phyloP scores from a whole-genome alignment of 2,113 vertebrate species.

The Esox niger region DNA sequence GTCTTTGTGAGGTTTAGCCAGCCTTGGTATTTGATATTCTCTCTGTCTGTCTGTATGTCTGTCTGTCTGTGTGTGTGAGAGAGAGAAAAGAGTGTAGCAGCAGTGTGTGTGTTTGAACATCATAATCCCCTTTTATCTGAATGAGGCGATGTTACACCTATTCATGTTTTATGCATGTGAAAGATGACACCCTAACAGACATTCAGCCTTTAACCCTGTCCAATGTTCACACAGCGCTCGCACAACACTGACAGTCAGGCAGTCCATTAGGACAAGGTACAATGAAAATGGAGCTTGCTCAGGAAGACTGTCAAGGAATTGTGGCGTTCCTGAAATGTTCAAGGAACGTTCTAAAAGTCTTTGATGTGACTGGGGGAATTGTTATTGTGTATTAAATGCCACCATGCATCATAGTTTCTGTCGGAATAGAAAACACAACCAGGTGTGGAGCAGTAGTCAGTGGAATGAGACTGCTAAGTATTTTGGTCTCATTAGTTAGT shows the following conservation, averaged over 20 bases:
- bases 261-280: not conserved
- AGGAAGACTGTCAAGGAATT: too few relatives aligned
- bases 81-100: slow-evolving; percentile 50
- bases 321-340: too few relatives aligned
- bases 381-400: too few relatives aligned
- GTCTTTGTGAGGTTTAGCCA: not conserved
- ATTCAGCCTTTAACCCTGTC: not conserved
- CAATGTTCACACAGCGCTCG: too few relatives aligned
- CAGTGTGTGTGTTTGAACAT: slow-evolving; percentile 11
- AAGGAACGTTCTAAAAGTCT: too few relatives aligned
- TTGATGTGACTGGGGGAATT: too few relatives aligned
- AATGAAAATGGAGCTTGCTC: not conserved
- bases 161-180: not conserved
- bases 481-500: too few relatives aligned
- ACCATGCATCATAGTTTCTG: too few relatives aligned
- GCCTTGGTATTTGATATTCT: not conserved
- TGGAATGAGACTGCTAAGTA: too few relatives aligned
- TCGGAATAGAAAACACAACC: too few relatives aligned
- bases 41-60: slow-evolving; percentile 36
- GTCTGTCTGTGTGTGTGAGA: slow-evolving; percentile 29
- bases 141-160: not conserved
- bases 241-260: not conserved
- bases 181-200: not conserved
- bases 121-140: not conserved
- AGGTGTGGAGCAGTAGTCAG: too few relatives aligned